phyloP scores from a whole-genome alignment of 2,888 invertebrate genomes.

The Julus scandinavius region DNA sequence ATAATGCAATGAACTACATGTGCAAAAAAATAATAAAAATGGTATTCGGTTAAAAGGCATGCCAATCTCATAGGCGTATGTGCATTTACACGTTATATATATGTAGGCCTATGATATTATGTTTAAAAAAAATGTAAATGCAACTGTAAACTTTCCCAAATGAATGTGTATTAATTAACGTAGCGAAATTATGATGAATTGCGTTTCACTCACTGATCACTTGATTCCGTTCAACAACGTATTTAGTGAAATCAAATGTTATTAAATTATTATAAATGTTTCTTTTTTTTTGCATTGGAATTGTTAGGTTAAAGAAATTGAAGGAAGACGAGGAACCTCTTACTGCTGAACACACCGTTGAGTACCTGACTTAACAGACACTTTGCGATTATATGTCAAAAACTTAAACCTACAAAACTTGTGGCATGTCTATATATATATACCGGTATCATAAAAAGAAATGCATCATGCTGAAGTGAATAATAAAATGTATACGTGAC shows the following conservation, averaged over 20 bases:
- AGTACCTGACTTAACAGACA: slow-evolving; percentile 45
- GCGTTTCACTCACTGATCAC: not conserved
- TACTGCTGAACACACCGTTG: slow-evolving; percentile 30
- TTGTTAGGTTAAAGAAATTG: slow-evolving; percentile 14
- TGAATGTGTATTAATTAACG: not conserved
- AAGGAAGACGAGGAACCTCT: not conserved
- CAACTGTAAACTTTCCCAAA: slow-evolving; percentile 12
- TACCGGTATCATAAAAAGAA: slow-evolving; percentile 13
- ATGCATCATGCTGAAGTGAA: not conserved
- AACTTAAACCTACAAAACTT: not conserved
- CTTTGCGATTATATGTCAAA: slow-evolving; percentile 29
- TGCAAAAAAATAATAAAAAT: not conserved
- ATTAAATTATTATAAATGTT: slow-evolving; percentile 42
- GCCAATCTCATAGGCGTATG: slow-evolving; percentile 24
- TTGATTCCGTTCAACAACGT: not conserved
- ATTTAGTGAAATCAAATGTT: slow-evolving; percentile 8
- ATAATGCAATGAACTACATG: not conserved
- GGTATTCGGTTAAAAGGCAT: slow-evolving; percentile 14
- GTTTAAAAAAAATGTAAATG: slow-evolving; percentile 7
- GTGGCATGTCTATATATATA: not conserved
- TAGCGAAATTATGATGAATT: slow-evolving; percentile 15
- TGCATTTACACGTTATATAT: slow-evolving; percentile 32
- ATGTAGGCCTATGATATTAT: slow-evolving; percentile 7
- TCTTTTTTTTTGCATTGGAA: not conserved
- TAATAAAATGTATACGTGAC: not conserved